Base-by-base conservation (phyloP, 2,113 vertebrate species). In the Pseudolaguvia tuberculata region DNA sequence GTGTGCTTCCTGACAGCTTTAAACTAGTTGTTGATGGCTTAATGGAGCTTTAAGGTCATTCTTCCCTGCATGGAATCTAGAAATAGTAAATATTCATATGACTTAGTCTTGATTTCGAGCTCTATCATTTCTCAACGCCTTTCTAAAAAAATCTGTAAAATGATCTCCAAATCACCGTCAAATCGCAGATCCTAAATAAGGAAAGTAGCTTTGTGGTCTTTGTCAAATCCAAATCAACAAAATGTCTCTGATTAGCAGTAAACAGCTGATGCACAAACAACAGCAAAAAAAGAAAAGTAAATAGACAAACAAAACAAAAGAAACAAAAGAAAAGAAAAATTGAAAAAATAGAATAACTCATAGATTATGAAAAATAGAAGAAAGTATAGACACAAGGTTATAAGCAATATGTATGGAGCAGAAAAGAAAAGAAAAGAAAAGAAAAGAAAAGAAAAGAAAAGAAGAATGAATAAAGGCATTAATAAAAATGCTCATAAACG, bases 11-110 rank as follows among this genome's bases (percentile, higher is more conserved):
- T 53, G 59, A 74, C 59, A 65, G 50, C 47, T 74, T 65, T 73
- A 73, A 73, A 47, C 23, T 35, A 63, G 57, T 73, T 63, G 47
- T 62, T 73, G 57, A 73, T 23, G 31, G 61, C 72, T 51, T 52
- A 73, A 73, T 63, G 72, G 45, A 62, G 29, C 47, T 0, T 56
- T 55, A 67, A 67, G 73, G 73, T 67, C 61, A 67, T 67, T 67
- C 53, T 57, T 63, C 25, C 47, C 20, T 45, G 23, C 58, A 35
- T 14, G 72, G 57, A 61, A 58, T 57, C 23, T 14, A 39, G 68
- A 55, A 39, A 45, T n/a, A 45, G 21, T 72, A 61, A 50, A 72
- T 72, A 57, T 61, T 59, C 59, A 72, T 72, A 50, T 14, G 13
- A 15, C 17, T 56, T 29, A 39, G 50, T 70, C 48, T n/a, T 55